Conservation (phyloP, 2,888 invertebrate species). For the Watsonalla binaria region DNA sequence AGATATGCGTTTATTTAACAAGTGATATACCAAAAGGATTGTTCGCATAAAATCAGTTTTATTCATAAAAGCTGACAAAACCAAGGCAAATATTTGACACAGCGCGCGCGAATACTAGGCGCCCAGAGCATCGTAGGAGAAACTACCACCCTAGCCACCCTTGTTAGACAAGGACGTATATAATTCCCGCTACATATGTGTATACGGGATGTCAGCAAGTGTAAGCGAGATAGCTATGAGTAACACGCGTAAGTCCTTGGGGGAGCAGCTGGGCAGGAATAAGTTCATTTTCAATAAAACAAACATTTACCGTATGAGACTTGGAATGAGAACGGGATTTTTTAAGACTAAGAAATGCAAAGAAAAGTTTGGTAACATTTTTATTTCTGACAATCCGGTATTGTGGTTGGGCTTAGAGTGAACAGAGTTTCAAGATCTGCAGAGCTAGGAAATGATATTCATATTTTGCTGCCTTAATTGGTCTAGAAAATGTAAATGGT, state of each 20-base stretch:
- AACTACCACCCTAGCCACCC: constrained; percentile 14
- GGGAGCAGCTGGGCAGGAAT: constrained; percentile 41
- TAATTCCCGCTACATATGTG: background rate
- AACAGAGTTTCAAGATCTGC: too few species aligned
- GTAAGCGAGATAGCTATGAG: constrained; percentile 24
- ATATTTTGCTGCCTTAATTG: too few species aligned
- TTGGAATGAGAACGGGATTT: background rate
- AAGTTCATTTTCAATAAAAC: constrained; percentile 52
- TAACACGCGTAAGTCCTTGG: constrained; percentile 41
- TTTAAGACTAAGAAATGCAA: background rate
- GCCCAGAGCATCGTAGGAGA: constrained; percentile 13
- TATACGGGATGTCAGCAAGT: constrained; percentile 14
- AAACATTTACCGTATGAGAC: constrained; percentile 26
- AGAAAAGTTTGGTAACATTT: background rate
- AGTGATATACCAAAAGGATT: background rate
- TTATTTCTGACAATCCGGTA: too few species aligned
- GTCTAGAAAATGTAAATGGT: too few species aligned
- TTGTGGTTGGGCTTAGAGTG: too few species aligned
- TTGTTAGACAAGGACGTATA: constrained; percentile 20
- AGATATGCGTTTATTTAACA: background rate
- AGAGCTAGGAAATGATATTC: too few species aligned
- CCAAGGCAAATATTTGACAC: constrained; percentile 25
- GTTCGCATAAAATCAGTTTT: background rate
- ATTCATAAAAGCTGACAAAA: constrained; percentile 19
- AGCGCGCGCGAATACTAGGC: constrained; percentile 19